Base-by-base conservation (phyloP, 2,888 invertebrate genomes). In the Cyrtodaria siliqua region DNA sequence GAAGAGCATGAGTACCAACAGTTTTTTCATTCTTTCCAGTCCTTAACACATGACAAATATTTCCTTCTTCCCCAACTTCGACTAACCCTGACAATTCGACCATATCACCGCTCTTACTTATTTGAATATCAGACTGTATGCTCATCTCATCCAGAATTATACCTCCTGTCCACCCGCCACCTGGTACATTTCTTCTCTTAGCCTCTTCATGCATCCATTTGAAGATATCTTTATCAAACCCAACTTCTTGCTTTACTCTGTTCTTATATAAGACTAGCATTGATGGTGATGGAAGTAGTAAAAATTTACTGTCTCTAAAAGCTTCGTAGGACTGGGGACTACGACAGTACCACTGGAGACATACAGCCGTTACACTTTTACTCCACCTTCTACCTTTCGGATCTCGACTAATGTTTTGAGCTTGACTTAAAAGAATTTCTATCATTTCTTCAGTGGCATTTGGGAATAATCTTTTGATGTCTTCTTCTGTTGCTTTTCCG, bases 201-300 rank as follows among this genome's bases (percentile, higher is more conserved):
- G 79, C 84, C 40, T 84, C 79, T 16, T 57, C 16, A 49, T 49
- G n/a, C 85, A 83, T 83, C 85, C 84, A 85, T 47, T 40, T 9
- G 16, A 73, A 67, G 2, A 79, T 40, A 29, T 61, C 23, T 1
- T 57, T 16, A 27, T 70, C 40, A 53, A 70, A 74, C 3, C 79
- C 79, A 49, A 40, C 47, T 2, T 62, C 29, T 2, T 79, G 73
- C 18, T 67, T 70, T 8, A 74, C 49, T 38, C 42, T 60, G 16
- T 57, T 79, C 47, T 79, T 73, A 26, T 74, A 79, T 12, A 27
- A 16, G 12, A 79, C 23, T 2, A 79, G 44, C n/a, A 50, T 42
- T 8, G 53, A 40, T 53, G 50, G 33, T 18, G 70, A 67, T 27
- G 73, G 73, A 18, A 79, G 40, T 14, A 79, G 18, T 6, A 73